These are phyloP conservation scores for Hydrophis major DNA, from an alignment of 2,797 vertebrate genomes.

Conservation along the genomic window DNA sequence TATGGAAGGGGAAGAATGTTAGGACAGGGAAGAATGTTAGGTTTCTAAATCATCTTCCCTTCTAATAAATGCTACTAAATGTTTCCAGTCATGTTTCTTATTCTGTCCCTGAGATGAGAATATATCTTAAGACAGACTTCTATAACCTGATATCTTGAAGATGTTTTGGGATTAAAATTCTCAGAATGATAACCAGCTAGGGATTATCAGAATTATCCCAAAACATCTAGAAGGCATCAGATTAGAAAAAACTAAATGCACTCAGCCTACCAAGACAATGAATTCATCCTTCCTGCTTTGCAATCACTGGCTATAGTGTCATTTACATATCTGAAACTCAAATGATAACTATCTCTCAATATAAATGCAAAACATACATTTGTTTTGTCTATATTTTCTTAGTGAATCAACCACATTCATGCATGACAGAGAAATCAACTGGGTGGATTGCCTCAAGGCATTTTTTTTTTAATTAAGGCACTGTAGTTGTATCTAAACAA, in stretches of 20 bases:
- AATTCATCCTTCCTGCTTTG: neutral
- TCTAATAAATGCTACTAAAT: neutral
- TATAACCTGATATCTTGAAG: neutral
- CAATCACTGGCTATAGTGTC: neutral
- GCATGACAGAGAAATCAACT: neutral
- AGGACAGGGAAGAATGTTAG: constrained; percentile 5
- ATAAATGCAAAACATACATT: neutral
- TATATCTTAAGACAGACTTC: neutral
- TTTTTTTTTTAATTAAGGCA: neutral
- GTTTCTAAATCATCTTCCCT: constrained; percentile 52
- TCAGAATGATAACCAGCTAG: neutral
- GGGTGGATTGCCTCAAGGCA: neutral
- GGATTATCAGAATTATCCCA: neutral
- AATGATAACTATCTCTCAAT: neutral
- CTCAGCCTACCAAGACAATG: neutral
- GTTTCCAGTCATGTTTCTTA: neutral
- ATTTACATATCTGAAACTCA: neutral
- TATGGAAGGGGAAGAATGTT: constrained; percentile 28
- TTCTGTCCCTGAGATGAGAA: neutral
- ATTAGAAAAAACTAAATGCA: neutral
- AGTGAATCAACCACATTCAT: neutral
- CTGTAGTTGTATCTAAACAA: neutral
- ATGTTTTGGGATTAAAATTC: neutral
- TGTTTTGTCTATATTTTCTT: neutral
- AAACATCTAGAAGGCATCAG: neutral